Conservation (phyloP, 53 echinoderm and acorn worm genomes). For the Paracentrotus lividus region DNA sequence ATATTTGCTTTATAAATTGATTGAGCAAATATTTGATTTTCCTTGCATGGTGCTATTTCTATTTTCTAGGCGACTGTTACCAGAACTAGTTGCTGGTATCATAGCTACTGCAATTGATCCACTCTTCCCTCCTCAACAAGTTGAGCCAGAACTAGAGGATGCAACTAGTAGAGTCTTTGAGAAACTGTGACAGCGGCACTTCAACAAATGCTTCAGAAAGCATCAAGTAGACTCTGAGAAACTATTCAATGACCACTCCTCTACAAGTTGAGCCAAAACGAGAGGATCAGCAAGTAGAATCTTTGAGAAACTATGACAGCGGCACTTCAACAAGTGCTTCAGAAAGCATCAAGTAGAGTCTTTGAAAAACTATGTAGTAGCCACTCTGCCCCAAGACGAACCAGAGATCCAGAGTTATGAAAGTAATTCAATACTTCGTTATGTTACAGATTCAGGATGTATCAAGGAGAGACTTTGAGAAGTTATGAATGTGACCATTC, state of each 20-base stretch:
- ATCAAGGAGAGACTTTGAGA: no score
- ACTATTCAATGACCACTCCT: slow-evolving; percentile 70
- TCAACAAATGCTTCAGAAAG: background rate
- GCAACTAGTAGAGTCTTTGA: slow-evolving; percentile 52
- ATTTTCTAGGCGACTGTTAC: slow-evolving; percentile 75
- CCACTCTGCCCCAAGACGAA: no score
- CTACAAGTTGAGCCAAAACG: background rate
- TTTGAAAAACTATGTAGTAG: background rate
- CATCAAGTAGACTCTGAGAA: background rate
- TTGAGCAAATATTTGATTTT: no score
- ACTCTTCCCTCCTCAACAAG: slow-evolving; percentile 72
- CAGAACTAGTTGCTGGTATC: slow-evolving; percentile 73
- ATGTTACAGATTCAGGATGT: no score
- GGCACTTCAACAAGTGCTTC: background rate
- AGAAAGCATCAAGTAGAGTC: background rate
- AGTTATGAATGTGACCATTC: no score
- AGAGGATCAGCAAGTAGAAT: background rate
- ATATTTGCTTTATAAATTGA: background rate
- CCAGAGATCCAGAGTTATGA: no score
- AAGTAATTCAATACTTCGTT: no score
- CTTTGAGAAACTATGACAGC: slow-evolving; percentile 33
- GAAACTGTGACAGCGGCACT: slow-evolving; percentile 8
- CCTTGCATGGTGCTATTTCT: no score
- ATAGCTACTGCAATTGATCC: slow-evolving; percentile 75
- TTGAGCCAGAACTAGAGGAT: background rate